Evolutionary conservation across 2,113 vertebrate species (phyloP), one percentile per base, ranked within the genome.

Genomic region (Salvelinus alpinus): DNA sequence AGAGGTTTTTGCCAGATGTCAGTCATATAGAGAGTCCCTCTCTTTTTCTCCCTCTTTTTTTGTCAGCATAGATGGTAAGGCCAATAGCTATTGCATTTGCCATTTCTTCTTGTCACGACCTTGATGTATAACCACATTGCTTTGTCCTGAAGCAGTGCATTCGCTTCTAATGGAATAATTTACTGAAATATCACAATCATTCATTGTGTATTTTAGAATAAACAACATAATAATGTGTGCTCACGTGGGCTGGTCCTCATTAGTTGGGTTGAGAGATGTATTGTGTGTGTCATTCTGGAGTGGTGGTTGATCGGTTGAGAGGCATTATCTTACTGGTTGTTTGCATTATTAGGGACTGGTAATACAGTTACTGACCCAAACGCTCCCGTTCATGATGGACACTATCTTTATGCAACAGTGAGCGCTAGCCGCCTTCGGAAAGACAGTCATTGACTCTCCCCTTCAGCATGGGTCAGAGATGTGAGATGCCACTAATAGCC

Each of bases 381-480:
- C 71, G 11, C 78, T 27, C 72, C 0, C 74, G 64, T 38, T 73
- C 71, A 38, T 85, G 76, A 86, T 87, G 86, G 86, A 84, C 82
- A 47, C 80, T 80, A 78, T 90, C 86, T 90, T 83, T 77, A 88
- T 87, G 86, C 85, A 80, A 62, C 69, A 1, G 29, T 64, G 82
- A 81, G 75, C 57, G 31, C 71, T 24, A 44, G 74, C 65, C 12
- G 38, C 75, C 73, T 44, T 59, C 8, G 59, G 47, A 25, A 24
- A 47, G 66, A 31, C 70, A 5, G 67, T 72, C 7, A 4, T 34
- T 62, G 54, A 38, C 38, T 38, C 24, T 8, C 60, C 34, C 48
- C 13, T 29, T 18, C 7, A 64, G 71, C 72, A 48, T 29, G 24
- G 16, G 70, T 75, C 51, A 24, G 48, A 18, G 12, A 29, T 27